Conservation (phyloP, 2,797 vertebrate species). For the Eulemur mongoz region DNA sequence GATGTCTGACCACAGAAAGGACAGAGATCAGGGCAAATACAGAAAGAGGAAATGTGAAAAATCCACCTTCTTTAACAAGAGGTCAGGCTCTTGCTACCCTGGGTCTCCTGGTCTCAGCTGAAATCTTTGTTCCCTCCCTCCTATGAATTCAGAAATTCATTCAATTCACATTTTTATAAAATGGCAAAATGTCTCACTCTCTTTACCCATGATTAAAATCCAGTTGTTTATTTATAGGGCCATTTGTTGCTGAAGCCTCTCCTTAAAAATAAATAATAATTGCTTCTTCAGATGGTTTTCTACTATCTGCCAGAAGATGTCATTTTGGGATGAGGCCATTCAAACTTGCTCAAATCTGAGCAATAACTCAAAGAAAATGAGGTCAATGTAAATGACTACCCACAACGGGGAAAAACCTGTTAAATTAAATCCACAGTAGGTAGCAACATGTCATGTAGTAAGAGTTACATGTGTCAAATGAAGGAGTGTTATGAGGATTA, state of each 20-base stretch:
- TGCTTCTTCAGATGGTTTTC: slow-evolving; percentile 82
- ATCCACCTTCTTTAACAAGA: neutral
- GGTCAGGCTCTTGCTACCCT: neutral
- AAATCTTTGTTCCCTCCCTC: slow-evolving; percentile 17
- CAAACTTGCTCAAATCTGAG: slow-evolving; percentile 82
- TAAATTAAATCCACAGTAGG: slow-evolving; percentile 82
- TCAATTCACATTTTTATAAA: slow-evolving; percentile 69
- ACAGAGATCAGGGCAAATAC: neutral
- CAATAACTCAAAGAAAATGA: slow-evolving; percentile 85
- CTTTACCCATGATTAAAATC: slow-evolving; percentile 76
- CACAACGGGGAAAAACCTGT: slow-evolving; percentile 75
- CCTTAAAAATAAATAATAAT: slow-evolving; percentile 79
- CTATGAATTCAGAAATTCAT: slow-evolving; percentile 72
- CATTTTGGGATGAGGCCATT: slow-evolving; percentile 85
- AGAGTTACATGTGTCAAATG: slow-evolving; percentile 79
- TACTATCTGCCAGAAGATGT: slow-evolving; percentile 81
- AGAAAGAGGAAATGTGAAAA: neutral
- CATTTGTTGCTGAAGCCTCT: slow-evolving; percentile 80
- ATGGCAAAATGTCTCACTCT: slow-evolving; percentile 62
- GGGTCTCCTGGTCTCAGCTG: neutral
- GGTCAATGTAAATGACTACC: slow-evolving; percentile 84
- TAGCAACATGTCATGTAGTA: slow-evolving; percentile 78
- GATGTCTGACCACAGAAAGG: neutral
- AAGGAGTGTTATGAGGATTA: slow-evolving; percentile 79
- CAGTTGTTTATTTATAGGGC: slow-evolving; percentile 82